These are phyloP conservation scores for Catostylus mosaicus DNA, from an alignment of 30 jellyfish, hydroid and myxozoan species.

Conservation along the genomic window DNA sequence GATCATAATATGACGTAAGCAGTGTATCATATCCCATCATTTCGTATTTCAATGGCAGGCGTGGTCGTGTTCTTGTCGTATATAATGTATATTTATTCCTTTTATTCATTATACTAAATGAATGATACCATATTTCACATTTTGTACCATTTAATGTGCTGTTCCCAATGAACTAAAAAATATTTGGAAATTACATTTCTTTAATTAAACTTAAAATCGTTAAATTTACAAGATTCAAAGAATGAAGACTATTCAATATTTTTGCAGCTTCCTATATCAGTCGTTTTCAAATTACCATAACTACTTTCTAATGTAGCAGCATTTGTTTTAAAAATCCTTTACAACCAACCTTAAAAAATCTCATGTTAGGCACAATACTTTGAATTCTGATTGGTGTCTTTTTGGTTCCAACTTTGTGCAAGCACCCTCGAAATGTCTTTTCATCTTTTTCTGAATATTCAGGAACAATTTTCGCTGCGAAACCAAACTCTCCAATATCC, in stretches of 20 bases:
- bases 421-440: conserved; percentile 87
- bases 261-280: no score
- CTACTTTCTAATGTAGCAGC: background rate
- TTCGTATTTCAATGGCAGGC: conserved; percentile 87
- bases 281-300: no score
- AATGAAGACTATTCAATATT: no score
- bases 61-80: conserved; percentile 80
- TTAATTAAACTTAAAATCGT: no score
- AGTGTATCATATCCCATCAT: conserved; percentile 97
- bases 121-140: conserved; percentile 84
- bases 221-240: no score
- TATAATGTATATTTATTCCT: conserved; percentile 81
- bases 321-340: background rate
- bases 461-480: conserved; percentile 95
- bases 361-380: conserved; percentile 78
- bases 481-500: conserved; percentile 86
- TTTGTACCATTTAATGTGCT: conserved; percentile 74
- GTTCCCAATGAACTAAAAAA: conserved; percentile 83
- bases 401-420: conserved; percentile 89
- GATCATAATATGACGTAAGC: conserved; percentile 90
- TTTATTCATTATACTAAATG: conserved; percentile 81
- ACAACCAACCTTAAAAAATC: conserved; percentile 49
- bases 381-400: conserved; percentile 78
- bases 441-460: conserved; percentile 84
- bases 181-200: no score